Base-by-base conservation (phyloP, 2,888 invertebrate genomes). In the Lordiphosa andalusiaca region DNA sequence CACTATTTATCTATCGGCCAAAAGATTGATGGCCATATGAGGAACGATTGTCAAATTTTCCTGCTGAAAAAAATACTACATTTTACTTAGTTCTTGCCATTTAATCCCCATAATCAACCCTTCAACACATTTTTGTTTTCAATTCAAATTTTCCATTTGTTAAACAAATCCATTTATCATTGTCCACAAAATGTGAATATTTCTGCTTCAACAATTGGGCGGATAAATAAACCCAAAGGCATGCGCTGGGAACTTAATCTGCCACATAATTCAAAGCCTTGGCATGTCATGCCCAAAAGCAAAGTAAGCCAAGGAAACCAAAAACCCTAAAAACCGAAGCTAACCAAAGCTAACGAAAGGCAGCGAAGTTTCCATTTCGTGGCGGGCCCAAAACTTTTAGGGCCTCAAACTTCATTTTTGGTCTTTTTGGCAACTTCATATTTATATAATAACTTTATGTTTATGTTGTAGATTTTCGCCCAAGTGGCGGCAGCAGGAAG, bases 371-470 rank as follows among this genome's bases (percentile, higher is more conserved):
- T 82, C 67, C 16, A 50, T 30, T 49, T 47, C 30, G 30, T 54
- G 56, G 50, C 56, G 47, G 50, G 41, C n/a, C 19, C 62, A 57
- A 57, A 69, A 63, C 38, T 68, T 64, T 60, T 51, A 36, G 23
- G 35, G 47, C 42, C 68, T 9, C 38, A 41, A 36, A 21, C 23
- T 44, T 35, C 57, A 9, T 49, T 35, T 46, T 12, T 41, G 38
- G 13, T 51, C 30, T 51, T 44, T 7, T 58, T 56, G 53, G 47
- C 53, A 58, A 74, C 84, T 84, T 83, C 84, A 83, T 78, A 78
- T 78, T 78, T 78, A 85, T 78, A 64, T 83, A 84, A 78, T 85
- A 78, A 78, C 84, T 78, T 78, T 69, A 84, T 85, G 77, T 78
- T 78, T 75, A 69, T 83, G 78, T 84, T 85, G 81, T 69, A 76